These are phyloP conservation scores for Centroberyx gerrardi DNA, from an alignment of 2,797 vertebrate species.

Conservation along the genomic window DNA sequence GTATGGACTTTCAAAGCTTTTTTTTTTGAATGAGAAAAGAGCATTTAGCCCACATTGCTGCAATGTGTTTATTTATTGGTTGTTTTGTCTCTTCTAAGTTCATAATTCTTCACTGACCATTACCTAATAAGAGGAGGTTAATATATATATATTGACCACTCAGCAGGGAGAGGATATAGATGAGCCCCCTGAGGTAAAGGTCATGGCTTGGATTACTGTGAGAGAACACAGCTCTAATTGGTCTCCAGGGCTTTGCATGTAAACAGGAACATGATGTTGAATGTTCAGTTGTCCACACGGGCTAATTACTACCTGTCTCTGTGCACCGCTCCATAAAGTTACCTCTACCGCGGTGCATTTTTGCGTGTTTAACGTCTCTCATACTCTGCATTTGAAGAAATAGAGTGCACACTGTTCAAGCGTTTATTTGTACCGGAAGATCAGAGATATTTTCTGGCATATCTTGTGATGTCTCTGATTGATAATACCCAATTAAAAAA, in stretches of 20 bases:
- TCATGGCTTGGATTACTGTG: constrained; percentile 60
- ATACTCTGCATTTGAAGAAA: constrained; percentile 9
- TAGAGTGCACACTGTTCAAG: constrained; percentile 11
- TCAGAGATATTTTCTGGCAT: constrained; percentile 2
- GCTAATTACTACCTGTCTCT: constrained; percentile 54
- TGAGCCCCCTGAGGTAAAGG: constrained; percentile 68
- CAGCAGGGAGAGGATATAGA: constrained; percentile 50
- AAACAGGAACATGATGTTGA: constrained; percentile 71
- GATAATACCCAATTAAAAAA: constrained; percentile 3
- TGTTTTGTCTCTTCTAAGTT: constrained; percentile 38
- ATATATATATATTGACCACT: constrained; percentile 63
- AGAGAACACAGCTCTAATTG: constrained; percentile 78
- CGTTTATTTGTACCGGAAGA: constrained; percentile 3
- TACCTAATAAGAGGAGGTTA: constrained; percentile 58
- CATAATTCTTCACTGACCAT: constrained; percentile 50
- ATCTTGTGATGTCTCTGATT: neutral
- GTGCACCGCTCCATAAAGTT: constrained; percentile 33
- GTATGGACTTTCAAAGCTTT: constrained; percentile 25
- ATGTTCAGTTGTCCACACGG: constrained; percentile 58
- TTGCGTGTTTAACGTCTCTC: constrained; percentile 23
- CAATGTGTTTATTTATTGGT: constrained; percentile 22
- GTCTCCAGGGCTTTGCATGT: constrained; percentile 74
- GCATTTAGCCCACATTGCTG: neutral
- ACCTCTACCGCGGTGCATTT: constrained; percentile 11
- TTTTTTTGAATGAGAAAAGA: constrained; percentile 2